Base-by-base conservation (phyloP, 2,797 vertebrate genomes). In the Sphaeramia orbicularis region DNA sequence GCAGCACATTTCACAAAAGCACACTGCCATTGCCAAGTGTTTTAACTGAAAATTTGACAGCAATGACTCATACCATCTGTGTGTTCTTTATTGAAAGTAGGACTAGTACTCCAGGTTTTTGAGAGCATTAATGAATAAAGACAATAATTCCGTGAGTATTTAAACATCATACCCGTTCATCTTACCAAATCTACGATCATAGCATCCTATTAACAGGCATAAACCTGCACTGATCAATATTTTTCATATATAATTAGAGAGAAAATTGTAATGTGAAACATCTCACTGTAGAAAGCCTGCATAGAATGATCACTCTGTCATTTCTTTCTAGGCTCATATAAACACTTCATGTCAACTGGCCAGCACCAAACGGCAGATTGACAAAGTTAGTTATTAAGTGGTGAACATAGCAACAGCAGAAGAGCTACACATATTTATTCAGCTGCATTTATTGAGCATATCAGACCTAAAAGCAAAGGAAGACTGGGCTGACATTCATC, bases 11-110 rank as follows among this genome's bases (percentile, higher is more conserved):
- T 70, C 10, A 65, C 18, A 6, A 49, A 72, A 67, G 58, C 51
- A 48, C 66, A 59, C 57, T 42, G 21, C 15, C 19, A 40, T 58
- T 68, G 58, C 53, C 44, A 59, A 65, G 48, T 40, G n/a, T 42
- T 67, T 53, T 21, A 50, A 56, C 19, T 68, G 41, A 67, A 49
- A 57, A 66, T 73, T 47, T 64, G 59, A 71, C 51, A 42, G 48
- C 11, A 27, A 10, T 74, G 62, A 83, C 21, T 83, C 71, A 75
- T 16, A 32, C 35, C 38, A 43, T 11, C 50, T 10, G 2, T 14
- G 27, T 16, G 19, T 5, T 1, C 21, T 41, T 43, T 35, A 42
- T 45, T 54, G 27, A 71, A 55, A 74, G 76, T 62, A 65, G 54
- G 35, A 45, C 38, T 11, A 42, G 18, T 62, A 55, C 61, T 76